These are phyloP conservation scores for Amblyornis subalaris DNA, from an alignment of 2,113 vertebrate genomes.

Conservation along the genomic window DNA sequence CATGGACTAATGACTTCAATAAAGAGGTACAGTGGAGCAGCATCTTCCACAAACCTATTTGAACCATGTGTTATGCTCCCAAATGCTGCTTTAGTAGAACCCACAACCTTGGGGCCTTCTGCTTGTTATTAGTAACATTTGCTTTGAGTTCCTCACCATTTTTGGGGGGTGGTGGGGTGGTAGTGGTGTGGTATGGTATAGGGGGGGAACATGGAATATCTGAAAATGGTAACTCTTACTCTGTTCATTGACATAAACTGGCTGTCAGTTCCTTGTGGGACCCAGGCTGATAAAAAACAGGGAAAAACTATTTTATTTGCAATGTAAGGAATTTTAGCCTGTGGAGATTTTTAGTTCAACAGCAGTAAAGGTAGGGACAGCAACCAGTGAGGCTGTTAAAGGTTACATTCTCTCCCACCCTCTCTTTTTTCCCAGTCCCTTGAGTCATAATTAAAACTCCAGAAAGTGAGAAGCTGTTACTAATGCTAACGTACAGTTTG, in stretches of 20 bases:
- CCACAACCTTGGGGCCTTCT: conserved; percentile 65
- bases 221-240: conserved; percentile 81
- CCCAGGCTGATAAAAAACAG: conserved; percentile 86
- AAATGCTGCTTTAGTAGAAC: conserved; percentile 50
- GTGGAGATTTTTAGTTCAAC: conserved; percentile 75
- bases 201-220: conserved; percentile 69
- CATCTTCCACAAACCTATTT: conserved; percentile 47
- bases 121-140: conserved; percentile 86
- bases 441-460: conserved; percentile 80
- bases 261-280: conserved; percentile 82
- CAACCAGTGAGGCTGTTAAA: conserved; percentile 75
- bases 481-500: conserved; percentile 69
- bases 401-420: conserved; percentile 54
- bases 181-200: not conserved
- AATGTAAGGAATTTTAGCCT: conserved; percentile 83
- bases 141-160: conserved; percentile 75
- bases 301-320: conserved; percentile 83
- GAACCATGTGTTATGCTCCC: conserved; percentile 2
- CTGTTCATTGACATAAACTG: conserved; percentile 81
- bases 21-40: conserved; percentile 8
- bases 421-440: conserved; percentile 69
- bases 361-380: conserved; percentile 77
- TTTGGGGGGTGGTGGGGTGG: not conserved
- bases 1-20: not conserved
- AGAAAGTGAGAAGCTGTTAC: conserved; percentile 77